Evolutionary conservation across 1,140 invertebrate species (phyloP), one percentile per base, ranked within the genome.

Genomic region (Drosophila littoralis): DNA sequence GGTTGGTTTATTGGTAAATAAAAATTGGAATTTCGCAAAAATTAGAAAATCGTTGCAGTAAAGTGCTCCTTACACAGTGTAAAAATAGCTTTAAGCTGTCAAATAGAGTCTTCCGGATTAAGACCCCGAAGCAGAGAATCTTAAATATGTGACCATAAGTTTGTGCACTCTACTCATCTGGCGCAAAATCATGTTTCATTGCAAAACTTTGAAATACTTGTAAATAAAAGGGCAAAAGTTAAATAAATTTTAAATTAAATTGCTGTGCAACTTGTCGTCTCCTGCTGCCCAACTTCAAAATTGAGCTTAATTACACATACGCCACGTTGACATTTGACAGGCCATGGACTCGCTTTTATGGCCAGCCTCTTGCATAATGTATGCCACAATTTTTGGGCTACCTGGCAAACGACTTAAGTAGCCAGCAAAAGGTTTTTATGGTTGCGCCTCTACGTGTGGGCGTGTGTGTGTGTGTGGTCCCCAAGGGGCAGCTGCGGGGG

Each of bases 311-410:
- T 81, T 89, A 84, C 84, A 69, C 81, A 88, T 78, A 88, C 73
- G 83, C 69, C 77, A 81, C 40, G 68, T 60, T 67, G 54, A 60
- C 79, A 60, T 79, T 82, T 79, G 79, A 79, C 82, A 83, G 77
- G 79, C 57, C 58, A 74, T 48, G 45, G 54, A 38, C 35, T 52
- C 54, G 42, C 51, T 84, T 85, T 89, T 89, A 90, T 67, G 85
- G 51, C 66, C 81, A 75, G 55, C 75, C 66, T 61, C 65, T 32
- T 86, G 81, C 75, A 89, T 89, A 84, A 89, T 90, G 90, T 90
- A 89, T 76, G 59, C 58, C 51, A 79, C 81, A 72, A 77, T 80
- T 78, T 80, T 46, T 48, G 77, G 51, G 28, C 42, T 61, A 69
- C 46, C 67, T 64, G 58, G 77, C 63, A 52, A 81, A 80, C 72